Evolutionary conservation across 2,797 vertebrate genomes (phyloP), one percentile per base, ranked within the genome.

Genomic region (Bradypus variegatus): DNA sequence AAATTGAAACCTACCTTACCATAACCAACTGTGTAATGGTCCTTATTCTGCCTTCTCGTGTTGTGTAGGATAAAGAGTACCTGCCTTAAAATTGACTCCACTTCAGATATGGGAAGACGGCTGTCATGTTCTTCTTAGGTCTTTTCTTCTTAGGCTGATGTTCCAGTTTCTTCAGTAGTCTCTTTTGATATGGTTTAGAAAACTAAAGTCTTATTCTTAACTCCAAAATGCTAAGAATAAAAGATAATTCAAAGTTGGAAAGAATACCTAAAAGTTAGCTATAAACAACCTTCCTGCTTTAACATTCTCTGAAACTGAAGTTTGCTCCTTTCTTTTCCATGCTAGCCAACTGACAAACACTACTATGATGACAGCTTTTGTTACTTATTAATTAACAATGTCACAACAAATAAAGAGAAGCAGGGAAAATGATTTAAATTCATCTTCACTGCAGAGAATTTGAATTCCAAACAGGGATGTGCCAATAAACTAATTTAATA

Each of bases 401-500:
- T 85, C 70, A 86, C 5, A 75, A 6, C 11, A 84, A n/a, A n/a
- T 19, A 77, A 25, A 91, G 38, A 33, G 25, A 81, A 91, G 53
- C 16, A 62, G 41, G 73, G 62, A 41, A 79, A 91, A 80, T 85
- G 31, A 90, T 53, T 85, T 70, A 36, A 69, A 45, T 18, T 90
- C n/a, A 73, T 38, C n/a, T 58, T 82, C 41, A 73, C 58, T 18
- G 88, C 25, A 58, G 36, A 91, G 75, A 93, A 85, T 77, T 79
- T 78, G 38, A 58, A 90, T 87, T 83, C 67, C 18, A 81, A 92
- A 85, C 27, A 90, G 58, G 81, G 69, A 90, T 83, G 77, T 84
- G 33, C 73, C 92, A 73, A 50, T 91, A 41, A 87, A 86, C 69
- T 83, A 90, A 87, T 69, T 78, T 92, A 94, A 93, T 92, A 92